These are phyloP conservation scores for Alca torda DNA, from an alignment of 2,797 vertebrate species.

Conservation along the genomic window DNA sequence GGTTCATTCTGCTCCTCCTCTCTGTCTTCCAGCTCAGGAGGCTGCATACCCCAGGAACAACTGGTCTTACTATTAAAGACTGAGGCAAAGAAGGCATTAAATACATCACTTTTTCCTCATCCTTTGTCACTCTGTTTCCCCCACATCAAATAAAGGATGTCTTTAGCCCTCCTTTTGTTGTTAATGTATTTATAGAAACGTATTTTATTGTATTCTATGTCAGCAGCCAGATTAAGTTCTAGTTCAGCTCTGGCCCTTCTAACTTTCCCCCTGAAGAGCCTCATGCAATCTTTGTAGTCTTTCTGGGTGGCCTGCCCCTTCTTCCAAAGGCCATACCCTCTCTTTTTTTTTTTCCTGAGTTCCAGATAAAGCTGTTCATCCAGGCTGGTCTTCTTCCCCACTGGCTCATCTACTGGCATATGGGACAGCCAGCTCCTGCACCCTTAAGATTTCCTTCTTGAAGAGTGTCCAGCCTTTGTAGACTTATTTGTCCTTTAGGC, in stretches of 20 bases:
- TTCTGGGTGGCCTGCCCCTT: not conserved
- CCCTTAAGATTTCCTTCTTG: no score
- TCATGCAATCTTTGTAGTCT: not conserved
- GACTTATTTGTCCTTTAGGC: no score
- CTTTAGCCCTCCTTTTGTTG: not conserved
- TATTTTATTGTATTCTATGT: not conserved
- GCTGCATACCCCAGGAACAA: not conserved
- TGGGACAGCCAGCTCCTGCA: rapidly evolving
- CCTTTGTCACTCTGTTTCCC: not conserved
- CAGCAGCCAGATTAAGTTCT: not conserved
- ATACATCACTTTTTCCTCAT: not conserved
- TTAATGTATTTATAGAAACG: not conserved
- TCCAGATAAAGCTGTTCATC: not conserved
- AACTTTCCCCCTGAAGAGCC: no score
- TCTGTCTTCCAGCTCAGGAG: not conserved
- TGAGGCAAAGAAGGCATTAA: not conserved
- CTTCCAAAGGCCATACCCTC: no score
- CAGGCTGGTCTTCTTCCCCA: no score
- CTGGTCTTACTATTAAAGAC: not conserved
- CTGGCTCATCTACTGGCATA: not conserved
- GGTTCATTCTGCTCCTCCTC: not conserved
- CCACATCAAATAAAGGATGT: not conserved
- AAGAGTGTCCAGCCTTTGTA: no score
- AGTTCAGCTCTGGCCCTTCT: not conserved
- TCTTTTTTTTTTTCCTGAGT: not conserved